Base-by-base conservation (phyloP, 2,888 invertebrate genomes). In the Lampropteryx suffumata region DNA sequence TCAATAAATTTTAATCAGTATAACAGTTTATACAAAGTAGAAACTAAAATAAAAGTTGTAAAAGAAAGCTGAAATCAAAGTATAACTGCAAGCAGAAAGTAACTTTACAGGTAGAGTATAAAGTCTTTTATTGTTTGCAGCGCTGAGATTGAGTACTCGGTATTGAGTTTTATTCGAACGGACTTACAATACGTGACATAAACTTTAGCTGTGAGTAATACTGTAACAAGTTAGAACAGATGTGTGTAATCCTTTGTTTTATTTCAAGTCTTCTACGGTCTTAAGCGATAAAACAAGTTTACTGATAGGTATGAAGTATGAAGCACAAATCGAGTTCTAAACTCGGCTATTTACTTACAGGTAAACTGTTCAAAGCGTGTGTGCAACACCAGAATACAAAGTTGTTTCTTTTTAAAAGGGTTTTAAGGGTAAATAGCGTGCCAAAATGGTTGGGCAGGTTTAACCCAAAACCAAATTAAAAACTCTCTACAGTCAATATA, bases 111-210 rank as follows among this genome's bases (percentile, higher is more conserved):
- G 39, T 47, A 43, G 4, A 56, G 57, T 57, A 62, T 59, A 69
- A 59, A 67, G 64, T 39, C 32, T 46, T 61, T 61, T 68, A 64
- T 72, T 55, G 62, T 50, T 54, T 39, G 61, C 39, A 58, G 50
- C 42, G 40, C 43, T 55, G 56, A 57, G 61, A 61, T 57, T 55
- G 44, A 59, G 61, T 56, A 52, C 61, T 58, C 59, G 65, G 62
- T 69, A 66, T 76, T 72, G 71, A 77, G 69, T 71, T 72, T 66
- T 69, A 69, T 67, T 69, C 68, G 68, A 77, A 75, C 70, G 69
- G 63, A 63, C 59, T 71, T 63, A 67, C 49, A 48, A 39, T 73
- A 79, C 79, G 78, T 79, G 77, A 80, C 73, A 61, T 58, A 75
- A 79, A 79, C 69, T 77, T 53, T 48, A 39, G 30, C 32, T 45